Percentiles rank a stretch among this genome's conserved stretches.
phyloP scores from a whole-genome alignment of 2,113 vertebrate species.

The Noctilio leporinus region DNA sequence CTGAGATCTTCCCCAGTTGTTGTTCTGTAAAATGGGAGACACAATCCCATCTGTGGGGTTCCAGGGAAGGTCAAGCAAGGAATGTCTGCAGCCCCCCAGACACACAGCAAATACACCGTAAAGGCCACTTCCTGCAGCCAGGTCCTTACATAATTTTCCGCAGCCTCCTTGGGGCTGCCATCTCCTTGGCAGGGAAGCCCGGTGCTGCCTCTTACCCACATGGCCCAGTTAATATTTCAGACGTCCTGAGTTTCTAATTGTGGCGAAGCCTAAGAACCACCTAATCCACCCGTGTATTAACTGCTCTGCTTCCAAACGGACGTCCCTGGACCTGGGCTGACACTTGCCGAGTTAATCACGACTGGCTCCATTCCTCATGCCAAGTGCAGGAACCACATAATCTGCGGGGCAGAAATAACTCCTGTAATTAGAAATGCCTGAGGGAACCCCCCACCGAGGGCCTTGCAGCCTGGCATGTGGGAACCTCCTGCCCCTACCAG shows the following conservation, averaged over 20 bases:
- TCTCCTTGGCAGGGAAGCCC: not conserved
- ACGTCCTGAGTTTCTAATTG: constrained; percentile 75
- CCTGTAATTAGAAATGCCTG: constrained; percentile 49
- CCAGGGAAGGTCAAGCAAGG: not conserved
- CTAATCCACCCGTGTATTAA: constrained; percentile 74
- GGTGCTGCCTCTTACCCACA: constrained; percentile 41
- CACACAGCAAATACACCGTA: rapidly evolving
- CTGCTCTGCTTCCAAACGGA: constrained; percentile 62
- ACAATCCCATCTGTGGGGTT: rapidly evolving
- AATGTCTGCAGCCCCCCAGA: not conserved
- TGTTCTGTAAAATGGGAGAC: not conserved
- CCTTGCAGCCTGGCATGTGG: not conserved
- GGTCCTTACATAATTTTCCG: constrained; percentile 26
- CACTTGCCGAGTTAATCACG: constrained; percentile 73
- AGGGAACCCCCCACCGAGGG: constrained; percentile 53
- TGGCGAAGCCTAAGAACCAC: constrained; percentile 68
- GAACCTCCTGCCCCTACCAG: not conserved
- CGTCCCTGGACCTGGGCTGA: constrained; percentile 43
- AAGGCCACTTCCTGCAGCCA: not conserved
- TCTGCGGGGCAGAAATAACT: constrained; percentile 49
- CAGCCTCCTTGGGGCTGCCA: not conserved
- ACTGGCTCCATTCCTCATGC: constrained; percentile 61
- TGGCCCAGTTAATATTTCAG: constrained; percentile 72
- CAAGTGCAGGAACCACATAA: constrained; percentile 6
- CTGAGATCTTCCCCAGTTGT: not conserved